Conservation (phyloP, 2,888 invertebrate genomes). For the Tribolium freemani region DNA sequence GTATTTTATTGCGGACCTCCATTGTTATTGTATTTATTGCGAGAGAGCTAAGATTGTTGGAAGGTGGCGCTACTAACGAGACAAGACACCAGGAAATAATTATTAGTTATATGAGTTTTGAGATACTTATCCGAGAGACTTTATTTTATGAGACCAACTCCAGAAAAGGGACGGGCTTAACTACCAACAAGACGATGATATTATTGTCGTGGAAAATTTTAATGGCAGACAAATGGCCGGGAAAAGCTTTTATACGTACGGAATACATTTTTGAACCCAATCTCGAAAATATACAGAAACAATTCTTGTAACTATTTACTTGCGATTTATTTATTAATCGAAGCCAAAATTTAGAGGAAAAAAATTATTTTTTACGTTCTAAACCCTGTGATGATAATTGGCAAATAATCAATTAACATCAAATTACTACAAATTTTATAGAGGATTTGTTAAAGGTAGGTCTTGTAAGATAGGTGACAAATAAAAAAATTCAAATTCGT, state of each 20-base stretch:
- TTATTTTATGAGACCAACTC: constrained; percentile 56
- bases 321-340: no score
- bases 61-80: constrained; percentile 33
- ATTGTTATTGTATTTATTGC: constrained; percentile 55
- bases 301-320: no score
- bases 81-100: constrained; percentile 52
- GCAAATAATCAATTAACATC: no score
- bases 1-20: constrained; percentile 54
- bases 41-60: constrained; percentile 41
- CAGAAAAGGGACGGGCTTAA: not conserved
- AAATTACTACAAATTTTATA: no score
- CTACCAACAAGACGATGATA: not conserved
- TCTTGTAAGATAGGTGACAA: no score
- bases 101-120: constrained; percentile 58
- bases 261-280: no score
- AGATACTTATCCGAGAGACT: constrained; percentile 54
- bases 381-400: no score
- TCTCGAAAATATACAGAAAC: no score
- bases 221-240: not conserved
- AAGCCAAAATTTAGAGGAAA: no score
- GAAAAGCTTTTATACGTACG: not conserved
- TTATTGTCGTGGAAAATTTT: not conserved
- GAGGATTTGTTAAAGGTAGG: no score
- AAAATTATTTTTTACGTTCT: no score
- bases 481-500: no score